These are phyloP conservation scores for Sebastes cheni DNA, from an alignment of 2,797 vertebrate species.

Conservation along the genomic window DNA sequence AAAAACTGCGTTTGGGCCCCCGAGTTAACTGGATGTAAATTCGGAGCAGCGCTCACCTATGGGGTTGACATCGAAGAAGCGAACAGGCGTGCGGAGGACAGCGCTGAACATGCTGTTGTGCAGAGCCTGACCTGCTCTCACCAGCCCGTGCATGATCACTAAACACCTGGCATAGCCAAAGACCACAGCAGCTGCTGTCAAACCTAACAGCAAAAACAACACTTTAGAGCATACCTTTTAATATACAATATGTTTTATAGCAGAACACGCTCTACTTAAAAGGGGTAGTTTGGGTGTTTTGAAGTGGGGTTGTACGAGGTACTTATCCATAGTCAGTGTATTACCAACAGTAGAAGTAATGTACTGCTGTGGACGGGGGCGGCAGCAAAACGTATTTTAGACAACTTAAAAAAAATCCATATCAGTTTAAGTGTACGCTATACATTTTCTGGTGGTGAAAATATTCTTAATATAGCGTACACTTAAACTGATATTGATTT, in stretches of 20 bases:
- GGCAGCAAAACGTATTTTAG: too few species aligned
- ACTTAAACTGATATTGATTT: too few species aligned
- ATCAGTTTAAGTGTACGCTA: too few species aligned
- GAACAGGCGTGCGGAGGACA: conserved; percentile 69
- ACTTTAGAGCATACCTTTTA: neutral
- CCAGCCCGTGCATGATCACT: conserved; percentile 85
- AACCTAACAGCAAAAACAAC: conserved; percentile 71
- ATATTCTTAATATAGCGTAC: too few species aligned
- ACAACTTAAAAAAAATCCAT: too few species aligned
- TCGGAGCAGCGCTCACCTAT: conserved; percentile 61
- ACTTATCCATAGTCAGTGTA: too few species aligned
- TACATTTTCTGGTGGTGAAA: too few species aligned
- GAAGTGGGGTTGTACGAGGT: neutral
- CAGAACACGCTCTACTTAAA: neutral
- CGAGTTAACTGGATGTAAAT: neutral
- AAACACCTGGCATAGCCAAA: conserved; percentile 86
- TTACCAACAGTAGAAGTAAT: too few species aligned
- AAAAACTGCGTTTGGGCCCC: neutral
- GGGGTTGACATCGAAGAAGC: conserved; percentile 82
- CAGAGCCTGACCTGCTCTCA: conserved; percentile 85
- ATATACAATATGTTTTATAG: neutral
- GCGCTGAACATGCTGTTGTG: conserved; percentile 81
- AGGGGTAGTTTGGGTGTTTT: neutral
- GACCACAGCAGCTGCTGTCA: conserved; percentile 84
- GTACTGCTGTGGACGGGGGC: too few species aligned